phyloP scores from a whole-genome alignment of 2,888 invertebrate species.

The Malacosoma neustria region DNA sequence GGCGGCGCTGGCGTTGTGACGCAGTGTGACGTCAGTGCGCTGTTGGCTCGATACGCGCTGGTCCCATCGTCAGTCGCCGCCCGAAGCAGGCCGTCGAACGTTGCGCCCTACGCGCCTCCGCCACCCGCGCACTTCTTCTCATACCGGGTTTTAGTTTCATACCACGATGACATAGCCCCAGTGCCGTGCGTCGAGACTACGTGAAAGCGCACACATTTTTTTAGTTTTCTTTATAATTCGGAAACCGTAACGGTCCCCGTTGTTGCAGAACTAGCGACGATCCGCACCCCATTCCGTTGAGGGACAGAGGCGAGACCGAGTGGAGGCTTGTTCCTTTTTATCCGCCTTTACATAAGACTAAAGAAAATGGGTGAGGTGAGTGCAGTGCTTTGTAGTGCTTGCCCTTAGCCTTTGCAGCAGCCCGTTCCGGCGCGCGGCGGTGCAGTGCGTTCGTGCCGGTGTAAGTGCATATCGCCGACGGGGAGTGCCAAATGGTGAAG shows the following conservation, averaged over 20 bases:
- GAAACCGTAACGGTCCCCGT: conserved; percentile 66
- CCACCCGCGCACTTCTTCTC: conserved; percentile 58
- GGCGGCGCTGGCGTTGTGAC: conserved; percentile 74
- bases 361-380: conserved; percentile 75
- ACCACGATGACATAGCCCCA: conserved; percentile 71
- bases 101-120: conserved; percentile 60
- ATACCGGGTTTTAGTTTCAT: conserved; percentile 71
- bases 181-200: conserved; percentile 66
- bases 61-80: conserved; percentile 76
- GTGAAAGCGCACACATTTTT: conserved; percentile 68
- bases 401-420: conserved; percentile 49
- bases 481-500: conserved; percentile 45
- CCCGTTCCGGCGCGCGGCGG: conserved; percentile 29
- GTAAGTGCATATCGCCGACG: conserved; percentile 56
- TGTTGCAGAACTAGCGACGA: conserved; percentile 72
- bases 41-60: conserved; percentile 79
- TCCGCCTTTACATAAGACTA: conserved; percentile 69
- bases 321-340: conserved; percentile 66
- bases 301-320: conserved; percentile 64
- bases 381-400: conserved; percentile 69
- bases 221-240: conserved; percentile 64
- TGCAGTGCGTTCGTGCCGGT: conserved; percentile 58
- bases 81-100: conserved; percentile 67
- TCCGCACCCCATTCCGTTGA: conserved; percentile 64
- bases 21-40: conserved; percentile 83